Base-by-base conservation (phyloP, 1,140 invertebrate species). In the Homalodisca vitripennis region DNA sequence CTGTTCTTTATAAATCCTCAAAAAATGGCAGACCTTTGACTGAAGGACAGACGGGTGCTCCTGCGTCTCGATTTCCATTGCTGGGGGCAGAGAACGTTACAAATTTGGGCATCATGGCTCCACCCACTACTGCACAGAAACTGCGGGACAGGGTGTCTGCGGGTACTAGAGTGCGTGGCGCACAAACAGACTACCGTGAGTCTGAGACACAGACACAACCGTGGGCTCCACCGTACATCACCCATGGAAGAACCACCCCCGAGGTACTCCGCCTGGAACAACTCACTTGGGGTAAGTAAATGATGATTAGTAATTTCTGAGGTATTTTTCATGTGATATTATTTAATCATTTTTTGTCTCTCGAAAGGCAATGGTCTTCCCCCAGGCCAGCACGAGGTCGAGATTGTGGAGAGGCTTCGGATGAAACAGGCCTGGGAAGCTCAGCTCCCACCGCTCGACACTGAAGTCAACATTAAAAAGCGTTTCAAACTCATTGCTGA, bases 141-240 rank as follows among this genome's bases (percentile, higher is more conserved):
- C 30, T n/a, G 2, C 34, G 34, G 17, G 34, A 41, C 6, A n/a
- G n/a, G 14, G 22, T 14, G n/a, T 51, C 3, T 51, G 48, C 48
- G 2, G n/a, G 3, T 12, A 60, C 55, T 10, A 20, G 29, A 20
- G 22, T 46, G 20, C 29, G 34, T 20, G 53, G 17, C 3, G 86
- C 84, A 0, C 90, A 93, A 79, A 93, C 90, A 0, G 81, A 89
- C 72, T 90, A 83, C 75, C 82, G 91, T 70, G 92, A 94, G 72
- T 87, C 86, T 2, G 90, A 90, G 73, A 83, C 88, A 14, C 92
- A 93, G 79, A 93, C 92, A 1, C 79, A 83, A 30, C 91, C 92
- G 0, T 93, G 91, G 85, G 85, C 90, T 64, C 86, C 89, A 10
- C 80, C 83, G 31, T 87, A 84, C 74, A 82, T 82, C 22, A 75